A percentile compares a stretch with the other conserved stretches of the same genome.
Conservation (phyloP, 2,797 vertebrate genomes). For the Tauraco hartlaubi region DNA sequence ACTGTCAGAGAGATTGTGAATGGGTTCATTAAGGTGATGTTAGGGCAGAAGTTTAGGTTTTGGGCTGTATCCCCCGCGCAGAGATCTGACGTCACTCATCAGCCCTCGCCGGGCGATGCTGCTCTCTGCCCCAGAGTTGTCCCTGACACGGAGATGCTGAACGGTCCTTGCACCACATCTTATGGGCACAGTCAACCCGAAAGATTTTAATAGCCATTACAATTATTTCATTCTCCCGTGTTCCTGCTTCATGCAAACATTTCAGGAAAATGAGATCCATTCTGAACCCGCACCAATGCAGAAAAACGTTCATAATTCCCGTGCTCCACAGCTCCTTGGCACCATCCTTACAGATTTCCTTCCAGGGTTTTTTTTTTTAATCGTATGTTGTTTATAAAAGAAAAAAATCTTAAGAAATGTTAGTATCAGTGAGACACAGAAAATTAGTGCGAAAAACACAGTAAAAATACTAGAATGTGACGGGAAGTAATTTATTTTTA, state of each 20-base stretch:
- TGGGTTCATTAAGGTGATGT: neutral
- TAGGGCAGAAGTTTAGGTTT: neutral
- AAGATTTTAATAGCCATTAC: neutral
- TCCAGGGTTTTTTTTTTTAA: neutral
- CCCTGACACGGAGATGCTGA: neutral
- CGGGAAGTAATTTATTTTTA: constrained; percentile 35
- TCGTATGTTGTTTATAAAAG: neutral
- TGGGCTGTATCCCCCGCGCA: fast-evolving
- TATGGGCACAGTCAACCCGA: fast-evolving
- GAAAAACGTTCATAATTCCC: neutral
- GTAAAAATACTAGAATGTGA: constrained; percentile 3
- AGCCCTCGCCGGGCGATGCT: fast-evolving
- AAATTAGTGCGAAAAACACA: neutral
- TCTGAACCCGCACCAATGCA: neutral
- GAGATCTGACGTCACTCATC: fast-evolving
- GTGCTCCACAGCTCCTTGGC: neutral
- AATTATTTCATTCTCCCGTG: neutral
- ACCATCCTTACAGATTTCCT: neutral
- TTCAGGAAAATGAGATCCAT: neutral
- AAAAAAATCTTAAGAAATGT: neutral
- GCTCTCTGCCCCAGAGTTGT: neutral
- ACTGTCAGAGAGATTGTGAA: neutral
- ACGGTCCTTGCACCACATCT: neutral
- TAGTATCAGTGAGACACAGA: neutral
- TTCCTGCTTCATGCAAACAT: neutral